Percentiles rank a stretch among this genome's conserved stretches.
These are phyloP conservation scores for Hycleus phaleratus DNA, from an alignment of 1,140 invertebrate genomes.

Conservation along the genomic window DNA sequence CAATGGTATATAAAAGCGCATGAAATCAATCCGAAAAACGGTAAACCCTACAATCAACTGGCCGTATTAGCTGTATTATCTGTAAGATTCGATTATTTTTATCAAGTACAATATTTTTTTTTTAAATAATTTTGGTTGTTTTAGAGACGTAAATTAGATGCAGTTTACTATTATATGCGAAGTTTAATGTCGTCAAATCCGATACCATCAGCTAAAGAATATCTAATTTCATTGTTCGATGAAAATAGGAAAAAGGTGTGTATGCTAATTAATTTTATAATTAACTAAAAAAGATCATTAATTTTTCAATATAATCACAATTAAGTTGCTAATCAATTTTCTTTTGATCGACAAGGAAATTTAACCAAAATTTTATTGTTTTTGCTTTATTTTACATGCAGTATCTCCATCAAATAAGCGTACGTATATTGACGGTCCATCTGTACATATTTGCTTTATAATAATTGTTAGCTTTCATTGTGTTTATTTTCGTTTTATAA, in stretches of 20 bases:
- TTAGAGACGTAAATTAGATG: slow-evolving; percentile 87
- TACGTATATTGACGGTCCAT: slow-evolving; percentile 43
- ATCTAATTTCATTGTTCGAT: slow-evolving; percentile 81
- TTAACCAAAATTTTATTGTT: slow-evolving; percentile 28
- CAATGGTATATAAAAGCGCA: slow-evolving; percentile 90
- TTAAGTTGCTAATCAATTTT: background rate
- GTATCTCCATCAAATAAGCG: slow-evolving; percentile 53
- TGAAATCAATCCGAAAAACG: slow-evolving; percentile 90
- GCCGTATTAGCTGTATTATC: slow-evolving; percentile 86
- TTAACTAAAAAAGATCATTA: background rate
- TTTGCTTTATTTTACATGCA: slow-evolving; percentile 39
- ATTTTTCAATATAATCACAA: background rate
- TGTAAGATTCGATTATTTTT: slow-evolving; percentile 49
- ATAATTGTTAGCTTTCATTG: too few species aligned
- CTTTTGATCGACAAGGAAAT: background rate
- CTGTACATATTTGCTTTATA: too few species aligned
- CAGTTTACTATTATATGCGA: slow-evolving; percentile 95
- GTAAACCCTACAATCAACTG: slow-evolving; percentile 88
- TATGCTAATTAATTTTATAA: slow-evolving; percentile 7
- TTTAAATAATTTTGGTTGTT: slow-evolving; percentile 32
- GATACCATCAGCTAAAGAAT: slow-evolving; percentile 81
- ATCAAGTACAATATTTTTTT: slow-evolving; percentile 2
- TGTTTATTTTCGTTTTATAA: too few species aligned
- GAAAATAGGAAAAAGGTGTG: slow-evolving; percentile 87
- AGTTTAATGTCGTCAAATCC: slow-evolving; percentile 91